Conservation (phyloP, 1,140 invertebrate species). For the Hirudo medicinalis region DNA sequence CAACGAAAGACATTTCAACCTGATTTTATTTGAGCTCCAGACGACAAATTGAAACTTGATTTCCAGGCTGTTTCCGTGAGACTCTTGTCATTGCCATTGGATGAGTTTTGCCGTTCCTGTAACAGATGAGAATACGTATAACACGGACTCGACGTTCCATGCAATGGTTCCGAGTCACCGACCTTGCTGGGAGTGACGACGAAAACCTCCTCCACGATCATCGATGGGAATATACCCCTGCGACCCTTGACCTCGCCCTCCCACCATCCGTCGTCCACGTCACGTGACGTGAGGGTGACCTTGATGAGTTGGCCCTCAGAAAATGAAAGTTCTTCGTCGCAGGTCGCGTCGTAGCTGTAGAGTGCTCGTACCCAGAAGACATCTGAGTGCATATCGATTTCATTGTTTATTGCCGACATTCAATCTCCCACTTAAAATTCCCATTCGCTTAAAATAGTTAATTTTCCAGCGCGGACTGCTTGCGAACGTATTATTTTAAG, state of each 20-base stretch:
- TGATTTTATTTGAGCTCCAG: too few relatives aligned
- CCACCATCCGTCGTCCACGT: conserved; percentile 93
- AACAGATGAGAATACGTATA: too few relatives aligned
- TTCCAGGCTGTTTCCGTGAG: too few relatives aligned
- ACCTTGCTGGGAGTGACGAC: neutral
- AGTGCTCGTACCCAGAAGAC: conserved; percentile 43
- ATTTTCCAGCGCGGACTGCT: neutral
- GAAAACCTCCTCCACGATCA: conserved; percentile 68
- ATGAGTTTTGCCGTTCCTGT: too few relatives aligned
- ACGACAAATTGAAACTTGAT: too few relatives aligned
- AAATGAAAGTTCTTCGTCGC: conserved; percentile 26
- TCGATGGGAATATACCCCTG: conserved; percentile 57
- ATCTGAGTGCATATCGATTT: conserved; percentile 47
- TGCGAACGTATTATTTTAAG: neutral
- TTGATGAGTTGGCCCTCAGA: conserved; percentile 54
- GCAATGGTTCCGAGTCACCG: too few relatives aligned
- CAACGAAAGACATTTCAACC: too few relatives aligned
- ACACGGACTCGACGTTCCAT: too few relatives aligned
- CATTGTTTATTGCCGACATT: conserved; percentile 2
- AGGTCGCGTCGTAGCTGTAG: conserved; percentile 25
- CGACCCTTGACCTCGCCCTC: conserved; percentile 67
- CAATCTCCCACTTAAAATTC: neutral
- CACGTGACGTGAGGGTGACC: conserved; percentile 51
- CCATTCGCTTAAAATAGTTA: neutral
- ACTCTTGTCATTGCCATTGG: too few relatives aligned